Base-by-base conservation (phyloP, 2,113 vertebrate species). In the Ellobius talpinus region DNA sequence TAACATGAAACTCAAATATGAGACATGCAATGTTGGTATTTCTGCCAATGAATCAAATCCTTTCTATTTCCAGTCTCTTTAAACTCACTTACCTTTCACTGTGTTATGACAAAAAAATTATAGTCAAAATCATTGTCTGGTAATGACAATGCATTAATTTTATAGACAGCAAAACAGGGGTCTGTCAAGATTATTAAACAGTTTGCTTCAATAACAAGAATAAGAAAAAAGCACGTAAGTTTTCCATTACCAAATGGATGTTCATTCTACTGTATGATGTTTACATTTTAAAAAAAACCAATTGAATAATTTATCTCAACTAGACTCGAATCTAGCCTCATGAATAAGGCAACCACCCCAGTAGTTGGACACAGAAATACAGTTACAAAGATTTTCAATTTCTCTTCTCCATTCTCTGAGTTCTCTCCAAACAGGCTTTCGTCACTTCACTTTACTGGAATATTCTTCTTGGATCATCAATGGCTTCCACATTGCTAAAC, bases 251-350 rank as follows among this genome's bases (percentile, higher is more conserved):
- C 68, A 93, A 66, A 2, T 85, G 42, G 50, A 84, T 50, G 23
- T 65, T 96, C 39, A 74, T 94, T 89, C 86, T 85, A 76, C 42
- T 95, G 66, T 7, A 87, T 14, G 79, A 29, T 47, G 63, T 63
- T 90, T 65, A 66, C n/a, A 78, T 86, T 94, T 93, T 84, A 87
- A 95, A 82, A 94, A 90, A 87, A 74, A 72, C 2, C 66, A 19
- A 16, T 47, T 94, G 81, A 94, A 94, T 87, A 77, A 74, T 42
- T 96, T 89, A 73, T 89, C 73, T 79, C 93, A 95, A 72, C 23
- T 77, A 81, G 3, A 70, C 72, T 95, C 29, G 72, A 86, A 76
- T 90, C 85, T 61, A 85, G 58, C 81, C 76, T 93, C 76, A 66
- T 7, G 58, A 95, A 58, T 90, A 96, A 91, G 94, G 58, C 78